Base-by-base conservation (phyloP, 1,140 invertebrate genomes). In the Lepeophtheirus salmonis region DNA sequence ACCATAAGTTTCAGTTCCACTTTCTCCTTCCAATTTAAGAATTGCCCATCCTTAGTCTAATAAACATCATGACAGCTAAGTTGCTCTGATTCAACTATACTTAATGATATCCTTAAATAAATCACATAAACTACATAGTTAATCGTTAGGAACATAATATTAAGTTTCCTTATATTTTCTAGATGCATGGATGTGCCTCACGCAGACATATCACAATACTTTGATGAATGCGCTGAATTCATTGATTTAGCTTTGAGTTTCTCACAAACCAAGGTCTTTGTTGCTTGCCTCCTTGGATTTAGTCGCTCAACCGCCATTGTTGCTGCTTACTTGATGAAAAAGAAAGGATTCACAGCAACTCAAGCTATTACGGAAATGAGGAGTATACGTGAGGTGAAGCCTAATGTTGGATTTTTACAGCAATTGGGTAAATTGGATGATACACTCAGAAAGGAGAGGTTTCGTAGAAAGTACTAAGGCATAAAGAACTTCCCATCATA, bases 241-340 rank as follows among this genome's bases (percentile, higher is more conserved):
- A 89, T 90, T 55, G 79, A 86, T 56, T 77, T 82, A 58, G 85
- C 79, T 48, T 67, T 89, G 48, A 22, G 48, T 48, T 56, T 53
- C 20, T 18, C 17, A 6, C 22, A 21, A 86, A 84, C 84, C 61
- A 83, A 80, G 69, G 79, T 84, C 1, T 74, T 85, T 56, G 83
- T 89, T 1, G 83, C 88, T 68, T 88, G 84, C 67, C 72, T 83
- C 55, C 79, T 84, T 72, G 86, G 86, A 18, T 80, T 87, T 59
- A 86, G 83, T 1, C 77, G 85, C 1, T 86, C 83, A 21, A 82
- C 83, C 18, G 83, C 84, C 0, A 79, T 83, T 63, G 83, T 85
- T 0, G 71, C 86, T 22, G 84, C 84, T 17, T 89, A 83, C 68
- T 72, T 89, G 23, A 88, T 90, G 83, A 80, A 89, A 52, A 83